Base-by-base conservation (phyloP, 2,888 invertebrate genomes). In the Serripes groenlandicus region DNA sequence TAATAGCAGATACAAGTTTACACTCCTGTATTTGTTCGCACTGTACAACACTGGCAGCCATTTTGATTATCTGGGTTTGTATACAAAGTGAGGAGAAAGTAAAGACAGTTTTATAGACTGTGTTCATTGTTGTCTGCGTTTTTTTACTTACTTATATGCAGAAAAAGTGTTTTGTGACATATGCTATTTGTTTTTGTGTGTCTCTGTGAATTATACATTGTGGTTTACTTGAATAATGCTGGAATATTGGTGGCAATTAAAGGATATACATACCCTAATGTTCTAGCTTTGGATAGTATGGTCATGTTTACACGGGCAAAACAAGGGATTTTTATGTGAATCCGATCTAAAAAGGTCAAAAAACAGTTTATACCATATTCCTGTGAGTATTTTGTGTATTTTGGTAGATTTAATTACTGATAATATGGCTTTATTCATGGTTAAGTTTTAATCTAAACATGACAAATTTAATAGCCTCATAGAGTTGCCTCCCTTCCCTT, bases 1-100 rank as follows among this genome's bases (percentile, higher is more conserved):
- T 64, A 68, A 83, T 83, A 83, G 77, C 83, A 83, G 79, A 28
- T 56, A 58, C 52, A 64, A 26, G 66, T 66, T 66, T 66, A 66
- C 66, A 66, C 66, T 66, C 28, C 66, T 35, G 2, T 35, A 35
- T 35, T 62, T 66, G 66, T 66, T 42, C 66, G 26, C 60, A 64
- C 42, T 26, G 34, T 66, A 32, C 21, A n/a, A 52, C 64, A 62
- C 35, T 28, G 76, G 76, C 76, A 35, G 76, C 76, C 76, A 76
- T 76, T 69, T 76, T 76, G 76, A 76, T 76, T 76, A 70, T 76
- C 60, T 76, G 69, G 49, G 35, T 70, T 56, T 76, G 42, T 66
- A 62, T 66, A 35, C 66, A 42, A 42, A 26, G 66, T 15, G 42
- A 23, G 4, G 11, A 49, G 11, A 9, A 18, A 18, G 42, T 11